phyloP scores from a whole-genome alignment of 2,888 invertebrate species.

The Ernsta delagoae region DNA sequence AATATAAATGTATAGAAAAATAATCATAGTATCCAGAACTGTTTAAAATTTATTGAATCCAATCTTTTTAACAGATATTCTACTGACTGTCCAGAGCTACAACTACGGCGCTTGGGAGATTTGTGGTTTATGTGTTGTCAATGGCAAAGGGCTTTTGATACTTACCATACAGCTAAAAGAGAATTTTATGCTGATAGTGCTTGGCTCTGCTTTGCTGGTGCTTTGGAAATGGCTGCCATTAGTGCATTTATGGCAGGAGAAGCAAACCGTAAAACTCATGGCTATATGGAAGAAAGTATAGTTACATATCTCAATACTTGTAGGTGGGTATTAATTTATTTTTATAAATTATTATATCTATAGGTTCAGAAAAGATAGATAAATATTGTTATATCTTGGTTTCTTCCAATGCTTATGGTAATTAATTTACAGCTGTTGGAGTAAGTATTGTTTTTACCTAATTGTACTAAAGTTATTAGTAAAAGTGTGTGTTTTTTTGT shows the following conservation, averaged over 20 bases:
- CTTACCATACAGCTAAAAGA: conserved; percentile 98
- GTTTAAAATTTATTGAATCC: too few species aligned
- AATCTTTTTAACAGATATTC: conserved; percentile 86
- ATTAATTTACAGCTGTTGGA: too few species aligned
- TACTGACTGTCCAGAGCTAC: conserved; percentile 94
- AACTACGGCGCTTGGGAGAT: conserved; percentile 96
- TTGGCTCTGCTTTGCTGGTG: conserved; percentile 98
- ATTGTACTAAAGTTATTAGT: too few species aligned
- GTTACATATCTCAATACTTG: conserved; percentile 95
- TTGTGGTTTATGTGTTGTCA: conserved; percentile 98
- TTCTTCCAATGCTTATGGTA: too few species aligned
- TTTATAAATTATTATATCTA: too few species aligned
- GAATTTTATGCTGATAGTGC: conserved; percentile 99
- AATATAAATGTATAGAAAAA: too few species aligned
- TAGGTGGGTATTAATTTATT: conserved; percentile 87
- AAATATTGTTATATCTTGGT: too few species aligned
- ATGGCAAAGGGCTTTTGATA: conserved; percentile 95
- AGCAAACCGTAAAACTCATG: conserved; percentile 90
- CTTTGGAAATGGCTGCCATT: conserved; percentile 97
- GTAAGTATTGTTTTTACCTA: too few species aligned
- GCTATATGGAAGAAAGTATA: conserved; percentile 98
- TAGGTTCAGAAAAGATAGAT: too few species aligned
- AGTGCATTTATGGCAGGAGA: conserved; percentile 96
- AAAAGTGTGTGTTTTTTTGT: too few species aligned
- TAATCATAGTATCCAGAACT: too few species aligned